Conservation (phyloP, 2,888 invertebrate genomes). For the Lacanobia wlatinum region DNA sequence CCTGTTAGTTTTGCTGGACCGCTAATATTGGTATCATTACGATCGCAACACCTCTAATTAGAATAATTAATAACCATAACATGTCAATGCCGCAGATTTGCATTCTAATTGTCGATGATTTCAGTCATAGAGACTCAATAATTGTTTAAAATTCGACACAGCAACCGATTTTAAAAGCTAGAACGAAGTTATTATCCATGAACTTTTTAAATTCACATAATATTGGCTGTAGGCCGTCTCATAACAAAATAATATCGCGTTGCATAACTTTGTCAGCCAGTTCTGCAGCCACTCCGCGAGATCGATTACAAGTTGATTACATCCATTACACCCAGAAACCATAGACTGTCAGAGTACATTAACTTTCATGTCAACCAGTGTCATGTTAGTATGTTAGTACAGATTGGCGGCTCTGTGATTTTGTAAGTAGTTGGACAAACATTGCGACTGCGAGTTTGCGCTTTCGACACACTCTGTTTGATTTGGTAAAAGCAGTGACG, state of each 20-base stretch:
- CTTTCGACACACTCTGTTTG: conserved; percentile 72
- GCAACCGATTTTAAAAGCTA: conserved; percentile 18
- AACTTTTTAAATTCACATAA: conserved; percentile 47
- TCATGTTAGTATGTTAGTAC: conserved; percentile 62
- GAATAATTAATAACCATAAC: conserved; percentile 34
- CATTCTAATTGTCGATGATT: conserved; percentile 6
- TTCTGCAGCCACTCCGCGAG: conserved; percentile 51
- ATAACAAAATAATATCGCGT: conserved; percentile 63
- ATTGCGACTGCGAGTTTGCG: conserved; percentile 67
- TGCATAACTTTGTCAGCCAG: conserved; percentile 63
- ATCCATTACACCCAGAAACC: conserved; percentile 56
- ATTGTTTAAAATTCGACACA: conserved; percentile 33
- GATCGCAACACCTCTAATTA: conserved; percentile 34
- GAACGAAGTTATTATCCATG: conserved; percentile 35
- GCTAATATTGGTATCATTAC: conserved; percentile 39
- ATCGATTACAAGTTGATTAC: conserved; percentile 65
- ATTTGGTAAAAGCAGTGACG: conserved; percentile 71
- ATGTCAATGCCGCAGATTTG: conserved; percentile 21
- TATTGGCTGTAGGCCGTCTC: conserved; percentile 47
- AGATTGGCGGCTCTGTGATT: conserved; percentile 67
- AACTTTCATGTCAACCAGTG: conserved; percentile 68
- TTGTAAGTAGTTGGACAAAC: conserved; percentile 69
- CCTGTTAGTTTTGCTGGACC: conserved; percentile 30
- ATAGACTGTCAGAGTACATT: conserved; percentile 51
- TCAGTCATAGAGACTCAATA: not conserved